phyloP scores from a whole-genome alignment of 2,113 vertebrate species.

The Copsychus sechellarum region DNA sequence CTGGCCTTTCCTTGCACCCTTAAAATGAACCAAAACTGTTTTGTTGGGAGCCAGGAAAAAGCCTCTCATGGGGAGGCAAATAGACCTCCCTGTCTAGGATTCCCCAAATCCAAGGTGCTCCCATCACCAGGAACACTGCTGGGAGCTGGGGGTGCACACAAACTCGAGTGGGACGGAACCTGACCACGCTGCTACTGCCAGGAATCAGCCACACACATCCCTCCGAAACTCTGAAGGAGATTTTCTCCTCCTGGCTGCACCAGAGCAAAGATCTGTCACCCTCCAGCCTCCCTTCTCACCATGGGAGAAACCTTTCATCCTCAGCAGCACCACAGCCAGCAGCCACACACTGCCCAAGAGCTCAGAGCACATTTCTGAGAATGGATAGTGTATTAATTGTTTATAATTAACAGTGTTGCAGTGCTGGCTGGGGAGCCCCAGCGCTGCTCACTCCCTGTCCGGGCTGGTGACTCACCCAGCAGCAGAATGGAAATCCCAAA shows the following conservation, averaged over 20 bases:
- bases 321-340: accelerated
- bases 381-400: not conserved
- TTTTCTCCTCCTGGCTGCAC: not conserved
- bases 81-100: accelerated
- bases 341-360: accelerated
- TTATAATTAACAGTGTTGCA: not conserved
- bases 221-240: accelerated
- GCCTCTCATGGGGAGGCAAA: not conserved
- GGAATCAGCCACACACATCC: not conserved
- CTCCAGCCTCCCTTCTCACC: accelerated
- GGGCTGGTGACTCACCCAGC: constrained; percentile 22
- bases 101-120: not conserved
- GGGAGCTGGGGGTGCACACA: accelerated
- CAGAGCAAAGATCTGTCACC: not conserved
- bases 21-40: not conserved
- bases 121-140: not conserved
- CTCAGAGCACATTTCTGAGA: not conserved
- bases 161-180: accelerated
- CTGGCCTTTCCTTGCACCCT: not conserved
- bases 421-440: not conserved
- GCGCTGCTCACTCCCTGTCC: not conserved
- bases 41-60: accelerated
- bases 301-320: accelerated
- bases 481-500: constrained; percentile 27
- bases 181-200: accelerated